Conservation (phyloP, 2,888 invertebrate genomes). For the Hybos culiciformis region DNA sequence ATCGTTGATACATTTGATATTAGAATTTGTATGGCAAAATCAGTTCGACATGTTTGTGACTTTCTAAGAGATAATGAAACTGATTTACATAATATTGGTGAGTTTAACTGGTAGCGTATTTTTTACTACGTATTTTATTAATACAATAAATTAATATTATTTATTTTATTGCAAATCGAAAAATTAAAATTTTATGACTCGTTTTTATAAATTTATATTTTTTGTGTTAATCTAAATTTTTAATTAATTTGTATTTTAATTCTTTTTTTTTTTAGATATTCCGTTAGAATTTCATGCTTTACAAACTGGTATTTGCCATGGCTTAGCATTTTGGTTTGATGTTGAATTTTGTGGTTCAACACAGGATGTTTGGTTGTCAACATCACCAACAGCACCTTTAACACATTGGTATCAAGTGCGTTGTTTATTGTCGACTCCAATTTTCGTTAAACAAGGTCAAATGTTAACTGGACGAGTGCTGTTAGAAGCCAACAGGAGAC, state of each 20-base stretch:
- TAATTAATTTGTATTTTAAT: background rate
- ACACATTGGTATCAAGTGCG: slow-evolving; percentile 99
- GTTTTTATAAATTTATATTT: background rate
- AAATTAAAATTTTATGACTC: background rate
- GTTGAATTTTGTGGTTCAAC: slow-evolving; percentile 86
- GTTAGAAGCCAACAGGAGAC: slow-evolving; percentile 85
- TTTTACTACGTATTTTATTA: background rate
- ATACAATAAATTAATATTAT: background rate
- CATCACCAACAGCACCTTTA: slow-evolving; percentile 92
- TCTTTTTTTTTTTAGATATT: slow-evolving; percentile 47
- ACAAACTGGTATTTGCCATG: slow-evolving; percentile 90
- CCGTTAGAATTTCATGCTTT: slow-evolving; percentile 85
- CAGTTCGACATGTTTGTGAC: slow-evolving; percentile 84
- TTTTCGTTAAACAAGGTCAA: slow-evolving; percentile 91
- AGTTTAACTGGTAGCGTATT: slow-evolving; percentile 27
- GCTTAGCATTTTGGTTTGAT: slow-evolving; percentile 98
- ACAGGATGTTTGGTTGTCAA: slow-evolving; percentile 91
- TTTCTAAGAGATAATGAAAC: slow-evolving; percentile 85
- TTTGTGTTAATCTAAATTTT: slow-evolving; percentile 1
- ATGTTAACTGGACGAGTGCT: slow-evolving; percentile 74
- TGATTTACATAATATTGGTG: slow-evolving; percentile 77
- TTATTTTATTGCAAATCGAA: background rate
- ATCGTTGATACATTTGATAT: slow-evolving; percentile 98
- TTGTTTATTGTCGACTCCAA: slow-evolving; percentile 83
- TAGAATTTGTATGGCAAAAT: slow-evolving; percentile 90